These are phyloP conservation scores for Caerostris darwini DNA, from an alignment of 1,140 invertebrate genomes.

Conservation along the genomic window DNA sequence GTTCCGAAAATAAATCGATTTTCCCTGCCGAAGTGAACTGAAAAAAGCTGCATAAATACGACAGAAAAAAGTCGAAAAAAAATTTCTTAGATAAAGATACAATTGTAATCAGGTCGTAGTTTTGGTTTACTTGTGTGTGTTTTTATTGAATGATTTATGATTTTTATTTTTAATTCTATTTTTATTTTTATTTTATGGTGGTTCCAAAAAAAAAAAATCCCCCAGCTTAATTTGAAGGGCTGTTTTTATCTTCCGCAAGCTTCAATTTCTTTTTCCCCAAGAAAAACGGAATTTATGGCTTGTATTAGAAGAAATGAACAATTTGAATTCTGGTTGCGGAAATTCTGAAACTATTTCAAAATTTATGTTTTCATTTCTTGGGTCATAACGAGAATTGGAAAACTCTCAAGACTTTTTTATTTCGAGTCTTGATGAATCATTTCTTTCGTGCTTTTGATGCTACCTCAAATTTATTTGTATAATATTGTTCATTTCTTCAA, in stretches of 20 bases:
- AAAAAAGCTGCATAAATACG: background rate
- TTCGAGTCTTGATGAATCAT: no score
- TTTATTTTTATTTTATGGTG: background rate
- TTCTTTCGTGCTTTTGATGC: no score
- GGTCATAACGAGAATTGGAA: background rate
- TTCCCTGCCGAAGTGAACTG: background rate
- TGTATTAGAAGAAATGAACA: background rate
- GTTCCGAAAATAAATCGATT: slow-evolving; percentile 5
- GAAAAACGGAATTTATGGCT: background rate
- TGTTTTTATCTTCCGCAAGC: background rate
- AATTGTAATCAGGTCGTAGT: background rate
- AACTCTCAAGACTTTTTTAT: no score
- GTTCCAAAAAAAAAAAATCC: background rate
- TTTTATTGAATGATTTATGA: no score
- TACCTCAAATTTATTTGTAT: no score
- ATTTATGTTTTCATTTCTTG: background rate
- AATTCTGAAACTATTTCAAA: background rate
- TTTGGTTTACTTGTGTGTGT: background rate
- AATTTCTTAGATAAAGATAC: background rate
- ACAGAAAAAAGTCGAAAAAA: background rate
- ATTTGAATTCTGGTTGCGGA: background rate
- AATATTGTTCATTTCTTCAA: no score
- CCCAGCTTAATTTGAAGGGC: background rate
- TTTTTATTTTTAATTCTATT: background rate
- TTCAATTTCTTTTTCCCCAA: background rate